Conservation (phyloP, 2,113 vertebrate species). For the Caretta caretta region DNA sequence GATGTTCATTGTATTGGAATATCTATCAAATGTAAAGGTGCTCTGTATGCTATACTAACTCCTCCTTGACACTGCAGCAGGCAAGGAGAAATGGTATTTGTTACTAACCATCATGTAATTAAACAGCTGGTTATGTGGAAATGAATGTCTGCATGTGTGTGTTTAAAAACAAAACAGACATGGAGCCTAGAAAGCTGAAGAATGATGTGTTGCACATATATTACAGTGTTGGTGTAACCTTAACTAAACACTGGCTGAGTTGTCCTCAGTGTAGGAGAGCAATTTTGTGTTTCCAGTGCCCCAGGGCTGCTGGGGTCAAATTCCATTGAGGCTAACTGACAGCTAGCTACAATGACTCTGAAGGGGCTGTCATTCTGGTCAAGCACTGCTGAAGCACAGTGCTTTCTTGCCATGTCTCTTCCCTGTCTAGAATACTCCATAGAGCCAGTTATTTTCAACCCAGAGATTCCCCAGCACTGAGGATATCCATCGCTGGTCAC, state of each 20-base stretch:
- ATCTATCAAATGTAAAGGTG: neutral
- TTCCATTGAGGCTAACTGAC: neutral
- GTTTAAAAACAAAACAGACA: too few species aligned
- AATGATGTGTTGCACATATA: rapidly evolving
- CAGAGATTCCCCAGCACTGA: neutral
- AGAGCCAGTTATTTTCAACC: neutral
- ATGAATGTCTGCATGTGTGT: neutral
- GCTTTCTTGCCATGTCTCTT: neutral
- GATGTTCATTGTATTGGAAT: neutral
- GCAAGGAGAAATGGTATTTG: neutral
- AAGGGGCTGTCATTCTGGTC: neutral
- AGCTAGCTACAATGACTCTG: neutral
- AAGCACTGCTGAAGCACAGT: neutral
- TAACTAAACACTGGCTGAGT: neutral
- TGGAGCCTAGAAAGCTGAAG: too few species aligned
- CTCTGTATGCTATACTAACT: rapidly evolving
- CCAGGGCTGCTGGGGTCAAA: neutral
- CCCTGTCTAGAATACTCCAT: rapidly evolving
- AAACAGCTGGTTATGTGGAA: neutral
- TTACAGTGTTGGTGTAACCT: neutral
- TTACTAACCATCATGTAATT: neutral
- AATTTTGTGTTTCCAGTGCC: neutral
- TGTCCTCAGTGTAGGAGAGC: rapidly evolving
- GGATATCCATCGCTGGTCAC: neutral
- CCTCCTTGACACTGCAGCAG: neutral